These are phyloP conservation scores for Scleropages formosus DNA, from an alignment of 2,797 vertebrate genomes.

Conservation along the genomic window DNA sequence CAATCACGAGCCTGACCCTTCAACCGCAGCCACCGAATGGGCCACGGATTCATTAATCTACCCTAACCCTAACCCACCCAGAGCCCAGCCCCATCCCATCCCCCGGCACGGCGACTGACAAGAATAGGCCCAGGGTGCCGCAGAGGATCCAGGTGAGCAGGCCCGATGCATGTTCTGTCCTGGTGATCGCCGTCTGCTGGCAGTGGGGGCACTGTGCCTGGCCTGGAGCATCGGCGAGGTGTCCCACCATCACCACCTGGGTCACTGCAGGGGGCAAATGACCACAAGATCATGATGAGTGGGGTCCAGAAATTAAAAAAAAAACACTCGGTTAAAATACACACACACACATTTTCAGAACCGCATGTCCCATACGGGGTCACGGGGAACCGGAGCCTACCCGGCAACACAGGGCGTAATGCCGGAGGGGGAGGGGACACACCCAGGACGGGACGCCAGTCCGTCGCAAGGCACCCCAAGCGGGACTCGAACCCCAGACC, in stretches of 20 bases:
- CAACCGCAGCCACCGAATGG: neutral
- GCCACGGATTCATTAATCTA: neutral
- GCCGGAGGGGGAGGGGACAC: too few relatives aligned
- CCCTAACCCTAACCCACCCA: neutral
- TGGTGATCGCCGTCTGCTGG: slow-evolving; percentile 68
- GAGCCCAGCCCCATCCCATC: slow-evolving; percentile 46
- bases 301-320: neutral
- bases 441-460: too few relatives aligned
- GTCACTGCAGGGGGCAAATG: slow-evolving; percentile 49
- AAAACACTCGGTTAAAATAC: too few relatives aligned
- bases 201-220: slow-evolving; percentile 72
- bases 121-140: slow-evolving; percentile 42
- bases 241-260: slow-evolving; percentile 41
- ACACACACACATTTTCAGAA: too few relatives aligned
- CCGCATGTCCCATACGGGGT: too few relatives aligned
- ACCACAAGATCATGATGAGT: neutral
- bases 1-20: neutral
- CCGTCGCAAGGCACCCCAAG: too few relatives aligned
- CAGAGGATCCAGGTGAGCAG: slow-evolving; percentile 66
- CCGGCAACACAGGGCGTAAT: too few relatives aligned
- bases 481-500: too few relatives aligned
- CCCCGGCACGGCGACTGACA: slow-evolving; percentile 8
- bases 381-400: too few relatives aligned
- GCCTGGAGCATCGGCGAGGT: slow-evolving; percentile 55
- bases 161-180: slow-evolving; percentile 56